Percentiles rank a stretch among this genome's conserved stretches.
Evolutionary conservation across 2,797 vertebrate genomes (phyloP).

Genomic region (Muraenolepis orangiensis): DNA sequence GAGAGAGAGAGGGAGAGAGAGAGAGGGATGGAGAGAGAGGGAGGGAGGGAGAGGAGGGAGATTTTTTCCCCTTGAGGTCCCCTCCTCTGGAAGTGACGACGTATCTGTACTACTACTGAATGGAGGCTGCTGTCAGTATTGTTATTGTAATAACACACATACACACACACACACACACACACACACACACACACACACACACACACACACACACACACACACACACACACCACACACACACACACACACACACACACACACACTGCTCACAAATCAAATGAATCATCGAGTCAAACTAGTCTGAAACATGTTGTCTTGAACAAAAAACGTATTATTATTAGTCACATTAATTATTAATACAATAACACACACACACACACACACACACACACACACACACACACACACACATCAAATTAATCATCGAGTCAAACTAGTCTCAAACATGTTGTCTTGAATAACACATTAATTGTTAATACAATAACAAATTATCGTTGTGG

Average conservation of each 20-base stretch:
- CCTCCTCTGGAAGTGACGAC: neutral
- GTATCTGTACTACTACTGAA: neutral
- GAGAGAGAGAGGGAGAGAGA: neutral
- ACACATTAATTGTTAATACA: neutral
- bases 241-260: neutral
- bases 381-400: neutral
- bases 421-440: neutral
- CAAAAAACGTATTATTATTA: too few relatives aligned
- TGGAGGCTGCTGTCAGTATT: neutral
- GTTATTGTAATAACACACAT: neutral
- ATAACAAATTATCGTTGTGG: neutral
- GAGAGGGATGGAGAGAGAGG: neutral
- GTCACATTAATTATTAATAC: neutral
- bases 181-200: too few relatives aligned
- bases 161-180: neutral
- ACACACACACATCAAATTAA: neutral
- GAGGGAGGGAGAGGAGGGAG: neutral
- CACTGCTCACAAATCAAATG: neutral
- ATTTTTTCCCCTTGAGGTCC: neutral
- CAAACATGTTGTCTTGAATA: neutral
- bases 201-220: too few relatives aligned
- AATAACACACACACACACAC: neutral
- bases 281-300: neutral
- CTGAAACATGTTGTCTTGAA: neutral
- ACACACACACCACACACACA: too few relatives aligned